phyloP scores from a whole-genome alignment of 2,797 vertebrate species.

The Hafferia zeledoni region DNA sequence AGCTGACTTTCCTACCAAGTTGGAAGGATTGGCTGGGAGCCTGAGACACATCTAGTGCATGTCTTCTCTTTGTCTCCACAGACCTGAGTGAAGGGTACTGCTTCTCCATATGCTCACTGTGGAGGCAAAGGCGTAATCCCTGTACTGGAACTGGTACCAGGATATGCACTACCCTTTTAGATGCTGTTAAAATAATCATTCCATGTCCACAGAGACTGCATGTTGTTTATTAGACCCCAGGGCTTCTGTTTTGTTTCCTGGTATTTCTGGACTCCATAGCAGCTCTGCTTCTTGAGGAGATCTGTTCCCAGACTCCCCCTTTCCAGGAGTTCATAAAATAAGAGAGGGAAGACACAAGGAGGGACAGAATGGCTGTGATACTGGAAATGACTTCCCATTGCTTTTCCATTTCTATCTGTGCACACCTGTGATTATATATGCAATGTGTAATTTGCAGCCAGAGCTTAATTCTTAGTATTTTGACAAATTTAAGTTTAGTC shows the following conservation, averaged over 20 bases:
- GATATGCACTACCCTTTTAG: neutral
- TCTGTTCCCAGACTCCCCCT: neutral
- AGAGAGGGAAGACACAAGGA: neutral
- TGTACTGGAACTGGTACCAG: neutral
- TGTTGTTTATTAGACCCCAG: neutral
- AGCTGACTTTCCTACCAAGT: neutral
- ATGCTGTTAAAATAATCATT: constrained; percentile 31
- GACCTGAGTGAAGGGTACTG: neutral
- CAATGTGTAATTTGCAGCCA: neutral
- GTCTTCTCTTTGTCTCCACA: constrained; percentile 26
- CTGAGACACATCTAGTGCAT: neutral
- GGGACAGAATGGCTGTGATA: neutral
- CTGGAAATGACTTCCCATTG: neutral
- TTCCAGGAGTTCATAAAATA: neutral
- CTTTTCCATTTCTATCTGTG: neutral
- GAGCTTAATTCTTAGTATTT: neutral
- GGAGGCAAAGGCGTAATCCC: neutral
- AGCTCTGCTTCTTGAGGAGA: neutral
- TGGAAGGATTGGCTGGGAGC: constrained; percentile 6
- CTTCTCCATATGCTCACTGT: neutral
- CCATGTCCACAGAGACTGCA: neutral
- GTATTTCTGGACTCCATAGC: neutral
- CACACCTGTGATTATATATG: neutral
- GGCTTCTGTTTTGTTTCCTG: constrained; percentile 8
- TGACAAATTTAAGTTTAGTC: neutral